phyloP scores from a whole-genome alignment of 2,113 vertebrate genomes.

The Cettia cetti region DNA sequence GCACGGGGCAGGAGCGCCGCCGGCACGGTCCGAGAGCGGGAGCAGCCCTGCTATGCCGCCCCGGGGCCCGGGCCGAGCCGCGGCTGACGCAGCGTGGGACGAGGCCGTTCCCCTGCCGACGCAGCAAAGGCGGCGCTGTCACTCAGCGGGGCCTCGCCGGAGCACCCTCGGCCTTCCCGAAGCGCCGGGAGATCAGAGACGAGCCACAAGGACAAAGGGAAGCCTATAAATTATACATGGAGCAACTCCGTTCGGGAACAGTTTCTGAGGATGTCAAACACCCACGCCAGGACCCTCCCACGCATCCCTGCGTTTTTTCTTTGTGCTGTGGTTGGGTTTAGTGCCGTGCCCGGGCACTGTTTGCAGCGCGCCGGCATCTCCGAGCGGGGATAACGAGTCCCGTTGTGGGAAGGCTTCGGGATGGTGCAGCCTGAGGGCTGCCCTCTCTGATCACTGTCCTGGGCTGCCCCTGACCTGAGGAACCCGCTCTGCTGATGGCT shows the following conservation, averaged over 20 bases:
- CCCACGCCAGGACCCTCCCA: background rate
- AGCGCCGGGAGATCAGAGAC: background rate
- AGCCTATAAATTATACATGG: constrained; percentile 9
- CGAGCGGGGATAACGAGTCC: accelerated
- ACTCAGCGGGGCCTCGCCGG: background rate
- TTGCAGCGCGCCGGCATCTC: background rate
- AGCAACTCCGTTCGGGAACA: background rate
- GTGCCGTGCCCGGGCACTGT: accelerated
- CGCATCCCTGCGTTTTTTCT: background rate
- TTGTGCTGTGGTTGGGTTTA: background rate
- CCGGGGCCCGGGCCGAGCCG: background rate
- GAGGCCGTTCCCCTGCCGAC: background rate
- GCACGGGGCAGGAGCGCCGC: accelerated
- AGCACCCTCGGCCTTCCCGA: background rate
- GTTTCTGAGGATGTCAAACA: background rate
- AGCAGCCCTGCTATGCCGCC: accelerated
- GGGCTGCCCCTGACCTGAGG: accelerated
- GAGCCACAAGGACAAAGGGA: constrained; percentile 12
- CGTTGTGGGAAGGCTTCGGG: accelerated
- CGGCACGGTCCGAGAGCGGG: accelerated
- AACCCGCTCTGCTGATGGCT: background rate
- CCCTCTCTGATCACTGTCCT: accelerated
- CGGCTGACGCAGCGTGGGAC: background rate
- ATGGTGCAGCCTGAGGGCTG: accelerated
- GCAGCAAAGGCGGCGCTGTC: background rate